Evolutionary conservation across 2,888 invertebrate genomes (phyloP).

Genomic region (Calephelis perditalis): DNA sequence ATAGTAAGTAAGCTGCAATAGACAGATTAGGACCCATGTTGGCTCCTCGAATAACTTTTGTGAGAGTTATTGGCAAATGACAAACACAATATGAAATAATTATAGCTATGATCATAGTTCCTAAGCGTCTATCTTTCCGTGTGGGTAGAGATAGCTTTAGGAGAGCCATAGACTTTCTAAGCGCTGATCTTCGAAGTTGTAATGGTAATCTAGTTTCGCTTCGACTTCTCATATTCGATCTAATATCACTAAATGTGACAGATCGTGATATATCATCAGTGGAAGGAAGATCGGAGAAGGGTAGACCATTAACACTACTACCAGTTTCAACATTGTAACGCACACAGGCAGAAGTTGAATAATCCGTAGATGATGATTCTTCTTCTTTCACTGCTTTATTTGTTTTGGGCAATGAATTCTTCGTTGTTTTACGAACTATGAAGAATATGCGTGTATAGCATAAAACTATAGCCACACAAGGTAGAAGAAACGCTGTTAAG

Average conservation of each 20-base stretch:
- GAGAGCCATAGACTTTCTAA: constrained; percentile 49
- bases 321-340: constrained; percentile 23
- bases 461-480: constrained; percentile 88
- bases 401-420: constrained; percentile 67
- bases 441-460: constrained; percentile 91
- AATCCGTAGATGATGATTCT: constrained; percentile 29
- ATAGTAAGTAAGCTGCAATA: constrained; percentile 88
- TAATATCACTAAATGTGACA: constrained; percentile 28
- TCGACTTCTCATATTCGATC: constrained; percentile 13
- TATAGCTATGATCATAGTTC: constrained; percentile 94
- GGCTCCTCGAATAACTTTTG: constrained; percentile 84
- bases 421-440: constrained; percentile 84
- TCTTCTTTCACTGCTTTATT: constrained; percentile 40
- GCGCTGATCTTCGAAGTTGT: constrained; percentile 48
- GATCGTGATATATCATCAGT: constrained; percentile 1
- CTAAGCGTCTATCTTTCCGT: constrained; percentile 84
- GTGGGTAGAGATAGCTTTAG: constrained; percentile 82
- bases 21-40: constrained; percentile 82
- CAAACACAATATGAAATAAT: constrained; percentile 93
- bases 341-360: constrained; percentile 28
- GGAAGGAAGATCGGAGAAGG: constrained; percentile 1
- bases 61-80: constrained; percentile 93
- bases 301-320: constrained; percentile 21
- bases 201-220: constrained; percentile 16
- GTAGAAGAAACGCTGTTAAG: constrained; percentile 88